Evolutionary conservation across 1,140 invertebrate genomes (phyloP).

Genomic region (Lethrus apterus): DNA sequence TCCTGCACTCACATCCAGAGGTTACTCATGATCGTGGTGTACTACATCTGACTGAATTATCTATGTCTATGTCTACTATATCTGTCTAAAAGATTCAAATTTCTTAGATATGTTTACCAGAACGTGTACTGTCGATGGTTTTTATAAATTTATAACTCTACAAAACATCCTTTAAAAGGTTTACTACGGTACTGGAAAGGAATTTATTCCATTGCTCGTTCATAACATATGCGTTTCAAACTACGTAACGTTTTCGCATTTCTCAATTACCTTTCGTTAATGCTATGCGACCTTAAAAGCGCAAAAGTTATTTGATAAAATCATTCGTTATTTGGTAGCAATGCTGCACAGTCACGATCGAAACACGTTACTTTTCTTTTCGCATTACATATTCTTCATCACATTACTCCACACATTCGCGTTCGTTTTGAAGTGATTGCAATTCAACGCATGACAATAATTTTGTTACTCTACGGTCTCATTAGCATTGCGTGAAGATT

Average conservation of each 20-base stretch:
- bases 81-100: no score
- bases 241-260: neutral
- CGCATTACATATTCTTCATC: constrained; percentile 3
- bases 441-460: no score
- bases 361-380: constrained; percentile 13
- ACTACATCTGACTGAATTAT: neutral
- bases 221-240: neutral
- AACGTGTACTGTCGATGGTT: no score
- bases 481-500: no score
- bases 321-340: constrained; percentile 15
- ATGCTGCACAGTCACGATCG: constrained; percentile 15
- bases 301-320: constrained; percentile 15
- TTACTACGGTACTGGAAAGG: neutral
- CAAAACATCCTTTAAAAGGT: constrained; percentile 2
- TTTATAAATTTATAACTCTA: no score
- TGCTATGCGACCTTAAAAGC: constrained; percentile 10
- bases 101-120: no score
- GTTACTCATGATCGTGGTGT: constrained; percentile 19
- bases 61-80: neutral
- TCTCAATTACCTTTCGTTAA: constrained; percentile 8
- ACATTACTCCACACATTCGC: no score
- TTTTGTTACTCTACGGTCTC: no score
- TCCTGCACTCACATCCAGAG: constrained; percentile 19
- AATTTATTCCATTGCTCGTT: neutral
- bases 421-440: no score